These are phyloP conservation scores for Columba guinea DNA, from an alignment of 2,797 vertebrate species.

Conservation along the genomic window DNA sequence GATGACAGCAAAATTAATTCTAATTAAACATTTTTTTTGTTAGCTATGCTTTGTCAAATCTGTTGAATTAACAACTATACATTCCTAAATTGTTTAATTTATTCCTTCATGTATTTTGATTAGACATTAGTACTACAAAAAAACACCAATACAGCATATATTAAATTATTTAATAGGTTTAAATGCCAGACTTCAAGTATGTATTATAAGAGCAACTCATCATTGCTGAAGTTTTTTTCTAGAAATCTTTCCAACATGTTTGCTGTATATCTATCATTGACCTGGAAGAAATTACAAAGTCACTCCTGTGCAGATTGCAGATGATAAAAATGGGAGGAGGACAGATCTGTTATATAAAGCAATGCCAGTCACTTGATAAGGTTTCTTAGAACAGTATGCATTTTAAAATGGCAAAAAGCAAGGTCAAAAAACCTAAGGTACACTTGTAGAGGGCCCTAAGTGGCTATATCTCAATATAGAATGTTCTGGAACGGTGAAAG, in stretches of 20 bases:
- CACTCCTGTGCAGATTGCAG: neutral
- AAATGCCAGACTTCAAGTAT: conserved; percentile 2
- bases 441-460: neutral
- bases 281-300: neutral
- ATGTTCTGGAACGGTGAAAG: neutral
- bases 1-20: conserved; percentile 27
- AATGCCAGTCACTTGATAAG: neutral
- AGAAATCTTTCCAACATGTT: neutral
- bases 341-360: neutral
- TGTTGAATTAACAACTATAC: neutral
- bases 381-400: neutral
- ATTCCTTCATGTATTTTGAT: conserved; percentile 26
- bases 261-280: neutral
- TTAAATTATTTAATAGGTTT: neutral
- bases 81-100: conserved; percentile 26
- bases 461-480: neutral
- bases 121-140: conserved; percentile 17
- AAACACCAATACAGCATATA: neutral
- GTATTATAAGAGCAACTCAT: neutral
- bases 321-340: neutral
- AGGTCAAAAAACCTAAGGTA: neutral
- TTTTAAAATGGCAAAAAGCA: neutral
- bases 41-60: conserved; percentile 3
- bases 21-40: neutral
- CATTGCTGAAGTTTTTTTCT: neutral